Evolutionary conservation across 2,797 vertebrate species (phyloP).

Genomic region (Synanceia verrucosa): DNA sequence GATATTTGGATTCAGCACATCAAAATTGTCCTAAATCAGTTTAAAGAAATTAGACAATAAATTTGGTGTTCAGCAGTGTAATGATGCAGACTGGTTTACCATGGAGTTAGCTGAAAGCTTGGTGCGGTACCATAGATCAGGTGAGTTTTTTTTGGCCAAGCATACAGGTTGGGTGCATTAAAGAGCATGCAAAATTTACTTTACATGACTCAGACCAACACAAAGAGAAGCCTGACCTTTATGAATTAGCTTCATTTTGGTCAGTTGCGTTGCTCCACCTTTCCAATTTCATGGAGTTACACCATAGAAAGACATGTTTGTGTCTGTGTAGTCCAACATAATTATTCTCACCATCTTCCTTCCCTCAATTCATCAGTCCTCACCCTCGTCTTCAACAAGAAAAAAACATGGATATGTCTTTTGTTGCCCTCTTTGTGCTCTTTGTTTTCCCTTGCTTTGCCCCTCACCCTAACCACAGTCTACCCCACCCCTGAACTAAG

Average conservation of each 20-base stretch:
- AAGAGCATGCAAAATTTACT: neutral
- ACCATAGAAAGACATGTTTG: neutral
- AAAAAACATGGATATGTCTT: conserved; percentile 23
- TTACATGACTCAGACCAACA: neutral
- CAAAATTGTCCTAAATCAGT: no score
- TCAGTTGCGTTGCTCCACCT: neutral
- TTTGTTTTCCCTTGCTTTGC: conserved; percentile 43
- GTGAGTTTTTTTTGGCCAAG: no score
- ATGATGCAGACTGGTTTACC: neutral
- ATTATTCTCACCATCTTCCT: conserved; percentile 37
- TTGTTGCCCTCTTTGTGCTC: conserved; percentile 43
- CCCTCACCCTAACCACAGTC: conserved; percentile 34
- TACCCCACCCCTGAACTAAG: conserved; percentile 50
- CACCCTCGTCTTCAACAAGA: neutral
- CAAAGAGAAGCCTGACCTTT: neutral
- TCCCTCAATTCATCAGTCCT: neutral
- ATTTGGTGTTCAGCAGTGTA: no score
- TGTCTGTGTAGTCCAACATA: conserved; percentile 39
- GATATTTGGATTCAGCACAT: no score
- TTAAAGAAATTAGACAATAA: no score
- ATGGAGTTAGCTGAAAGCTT: neutral
- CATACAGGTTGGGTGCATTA: no score
- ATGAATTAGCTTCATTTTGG: neutral
- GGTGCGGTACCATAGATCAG: neutral
- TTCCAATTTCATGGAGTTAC: neutral